Base-by-base conservation (phyloP, 1,140 invertebrate species). In the Drosophila nasuta region DNA sequence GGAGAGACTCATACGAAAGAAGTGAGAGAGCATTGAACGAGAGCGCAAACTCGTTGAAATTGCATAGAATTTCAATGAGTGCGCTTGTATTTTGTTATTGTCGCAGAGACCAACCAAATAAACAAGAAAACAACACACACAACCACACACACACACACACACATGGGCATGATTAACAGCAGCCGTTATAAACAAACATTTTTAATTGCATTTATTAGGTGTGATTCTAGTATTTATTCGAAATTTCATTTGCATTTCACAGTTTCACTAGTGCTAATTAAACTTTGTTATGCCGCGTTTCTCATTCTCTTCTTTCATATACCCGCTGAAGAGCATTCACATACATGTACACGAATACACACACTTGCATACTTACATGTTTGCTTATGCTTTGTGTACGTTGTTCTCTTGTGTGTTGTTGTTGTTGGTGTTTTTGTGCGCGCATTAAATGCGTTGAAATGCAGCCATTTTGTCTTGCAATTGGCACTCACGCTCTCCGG, bases 381-480 rank as follows among this genome's bases (percentile, higher is more conserved):
- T 76, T 76, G 45, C 57, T 60, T 77, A 63, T 64, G 65, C 59
- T 76, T 75, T 82, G 71, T 85, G 70, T 79, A 76, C 78, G 73
- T 60, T 85, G 60, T 77, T 85, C 81, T 77, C 68, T 52, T 59
- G 41, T 60, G 65, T 79, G 35, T 10, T 38, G 35, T 38, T 38
- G 30, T 8, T 33, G 30, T 8, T 80, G 48, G 57, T 65, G 67
- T 72, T 76, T 59, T 81, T 71, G 82, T 76, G 67, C 70, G 80
- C 73, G 81, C 77, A 81, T 85, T 85, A 85, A 85, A 86, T 85
- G 82, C 82, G 78, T 86, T 86, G 82, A 85, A 81, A 86, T 86
- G 82, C 82, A 86, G 82, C 82, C 82, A 86, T 86, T 86, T 86
- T 85, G 81, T 85, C 81, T 86, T 83, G 71, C 78, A 85, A 85